Base-by-base conservation (phyloP, 1,140 invertebrate genomes). In the Antheraea mylitta region DNA sequence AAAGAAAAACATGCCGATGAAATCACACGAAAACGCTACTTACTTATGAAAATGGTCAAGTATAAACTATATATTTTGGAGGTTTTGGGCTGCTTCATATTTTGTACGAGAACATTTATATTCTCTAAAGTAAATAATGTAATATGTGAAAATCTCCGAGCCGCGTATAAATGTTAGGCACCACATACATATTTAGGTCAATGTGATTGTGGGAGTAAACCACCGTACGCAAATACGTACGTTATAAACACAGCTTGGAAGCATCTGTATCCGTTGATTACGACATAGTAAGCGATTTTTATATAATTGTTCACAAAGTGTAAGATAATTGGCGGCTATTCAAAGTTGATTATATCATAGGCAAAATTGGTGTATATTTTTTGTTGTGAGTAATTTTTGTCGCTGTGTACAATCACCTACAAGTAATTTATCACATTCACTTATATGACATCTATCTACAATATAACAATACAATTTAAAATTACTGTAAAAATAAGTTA, bases 151-250 rank as follows among this genome's bases (percentile, higher is more conserved):
- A 42, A 60, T 22, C 58, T 3, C 19, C 58, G 58, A 18, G 8
- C 22, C 3, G 58, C 18, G 18, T 18, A 18, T 11, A 11, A 60
- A 60, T 60, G 22, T 60, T 60, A 9, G 22, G 58, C 38, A 42
- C 38, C 38, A 42, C 38, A 42, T 60, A 60, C 58, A 60, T 22
- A 74, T 70, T 64, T 69, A 67, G 73, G 73, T 71, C 73, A 74
- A 69, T 74, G 73, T 68, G 64, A 66, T 68, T 66, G 71, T 19
- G 64, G 38, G 70, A 48, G 67, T 66, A 69, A 63, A 48, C 67
- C 59, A 63, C 66, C 53, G 63, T 66, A 68, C 66, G 60, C 58
- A 67, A 71, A 70, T 70, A 66, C 68, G 48, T n/a, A 53, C 10
- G 68, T n/a, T 16, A 53, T 22, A 65, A 64, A 63, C 16, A 65